Evolutionary conservation across 2,113 vertebrate genomes (phyloP), one percentile per base, ranked within the genome.

Genomic region (Peromyscus californicus): DNA sequence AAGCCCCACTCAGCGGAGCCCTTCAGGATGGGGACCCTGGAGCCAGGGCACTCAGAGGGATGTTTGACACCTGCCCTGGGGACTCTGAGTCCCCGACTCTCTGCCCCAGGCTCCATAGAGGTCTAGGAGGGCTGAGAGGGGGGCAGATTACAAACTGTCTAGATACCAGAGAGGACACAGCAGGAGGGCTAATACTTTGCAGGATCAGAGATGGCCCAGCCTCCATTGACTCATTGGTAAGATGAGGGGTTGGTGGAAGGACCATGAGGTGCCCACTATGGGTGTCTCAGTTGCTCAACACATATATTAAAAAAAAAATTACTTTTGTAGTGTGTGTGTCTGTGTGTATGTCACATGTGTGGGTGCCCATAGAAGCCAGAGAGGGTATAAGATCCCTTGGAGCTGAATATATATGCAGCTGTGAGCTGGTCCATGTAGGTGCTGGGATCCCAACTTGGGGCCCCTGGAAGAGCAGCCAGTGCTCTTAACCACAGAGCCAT

Each of bases 21-120:
- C 98, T 98, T 98, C 98, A 99, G 96, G 96, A 98, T 78, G 95
- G 75, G 57, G 97, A 98, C 96, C 97, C 78, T 98, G 98, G 98
- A 98, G 99, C 99, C 99, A 98, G 98, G 98, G 59, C 99, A 98
- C 99, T 99, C 98, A 97, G 97, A 93, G 90, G 63, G 86, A 79
- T 96, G 98, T 95, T 97, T 96, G 91, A 97, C 97, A 97, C 98
- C 87, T 94, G 4, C 3, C 69, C 95, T 21, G 10, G 94, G 96
- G 84, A 93, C 97, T 26, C 59, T 1, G 72, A 89, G 97, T 96
- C 95, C 91, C 92, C 13, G 31, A 33, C 72, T 89, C 61, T 92
- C 67, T 39, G 36, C 6, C 70, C 87, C 69, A 24, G 0, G 84
- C 69, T 72, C 79, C 79, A 85, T 76, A 92, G 93, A 91, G 67